Evolutionary conservation across 2,888 invertebrate species (phyloP).

Genomic region (Barypeithes pellucidus): DNA sequence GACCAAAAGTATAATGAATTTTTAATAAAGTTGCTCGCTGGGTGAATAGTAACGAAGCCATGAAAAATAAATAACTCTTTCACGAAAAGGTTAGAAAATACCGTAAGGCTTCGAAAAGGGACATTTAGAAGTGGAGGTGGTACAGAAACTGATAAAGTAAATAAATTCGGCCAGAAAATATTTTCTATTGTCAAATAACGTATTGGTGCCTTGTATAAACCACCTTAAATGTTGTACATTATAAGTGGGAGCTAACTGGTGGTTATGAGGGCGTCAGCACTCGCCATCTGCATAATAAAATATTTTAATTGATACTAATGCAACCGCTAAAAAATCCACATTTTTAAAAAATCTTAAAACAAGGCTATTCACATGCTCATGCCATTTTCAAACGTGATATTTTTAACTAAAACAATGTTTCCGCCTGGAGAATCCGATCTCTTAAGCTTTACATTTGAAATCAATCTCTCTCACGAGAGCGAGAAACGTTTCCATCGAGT

Average conservation of each 20-base stretch:
- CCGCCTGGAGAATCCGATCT: neutral
- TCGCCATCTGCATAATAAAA: too few relatives aligned
- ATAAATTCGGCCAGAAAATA: too few relatives aligned
- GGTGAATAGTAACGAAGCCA: conserved; percentile 1
- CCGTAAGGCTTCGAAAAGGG: neutral
- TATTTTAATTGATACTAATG: too few relatives aligned
- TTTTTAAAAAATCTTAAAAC: too few relatives aligned
- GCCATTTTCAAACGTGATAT: neutral
- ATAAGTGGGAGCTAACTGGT: too few relatives aligned
- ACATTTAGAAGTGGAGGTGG: too few relatives aligned
- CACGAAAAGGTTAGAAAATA: conserved; percentile 6
- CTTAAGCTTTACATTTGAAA: conserved; percentile 3
- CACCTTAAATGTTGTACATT: too few relatives aligned
- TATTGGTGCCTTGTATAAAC: too few relatives aligned
- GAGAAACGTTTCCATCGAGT: neutral
- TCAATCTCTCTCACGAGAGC: neutral
- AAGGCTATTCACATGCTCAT: neutral
- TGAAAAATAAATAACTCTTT: conserved; percentile 15
- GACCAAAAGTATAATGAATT: conserved; percentile 7
- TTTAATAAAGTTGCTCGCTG: neutral
- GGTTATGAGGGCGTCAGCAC: too few relatives aligned
- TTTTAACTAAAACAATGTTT: conserved; percentile 1
- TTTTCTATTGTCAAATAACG: too few relatives aligned
- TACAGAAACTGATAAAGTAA: too few relatives aligned
- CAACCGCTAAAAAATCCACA: too few relatives aligned